Base-by-base conservation (phyloP, 2,888 invertebrate species). In the Drosophila melanosoma region DNA sequence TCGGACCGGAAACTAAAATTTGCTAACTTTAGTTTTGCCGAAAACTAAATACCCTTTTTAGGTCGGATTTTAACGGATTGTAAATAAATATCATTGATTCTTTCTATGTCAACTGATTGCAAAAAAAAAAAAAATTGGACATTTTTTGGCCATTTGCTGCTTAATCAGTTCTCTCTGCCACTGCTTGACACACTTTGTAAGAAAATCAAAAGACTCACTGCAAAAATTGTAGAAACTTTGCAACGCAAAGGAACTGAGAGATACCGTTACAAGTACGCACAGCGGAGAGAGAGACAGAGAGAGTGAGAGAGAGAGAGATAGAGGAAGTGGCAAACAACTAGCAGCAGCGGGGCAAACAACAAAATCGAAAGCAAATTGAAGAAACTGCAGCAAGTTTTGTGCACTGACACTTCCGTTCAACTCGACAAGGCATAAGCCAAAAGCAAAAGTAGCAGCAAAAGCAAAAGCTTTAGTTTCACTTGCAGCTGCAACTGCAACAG, bases 361-460 rank as follows among this genome's bases (percentile, higher is more conserved):
- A n/a, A 87, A 90, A 87, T 87, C 82, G 90, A 87, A 90, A 90
- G 87, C 87, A 88, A 88, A 90, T 83, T 90, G 83, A 86, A 87
- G 86, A 90, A 74, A 88, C 74, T 73, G 79, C 60, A 72, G 48
- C 57, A 87, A 87, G 67, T 81, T 83, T 83, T 70, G 61, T 63
- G 68, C 70, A 63, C 72, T 69, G 69, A 62, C 76, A 79, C 81
- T 82, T 86, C 86, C 89, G 77, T 61, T 57, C 48, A 52, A 52
- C 36, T 56, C 26, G 32, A 2, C 29, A 12, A 26, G 38, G 26
- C 26, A 26, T 2, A 26, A 26, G 26, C 29, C 57, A 20, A 57
- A 32, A n/a, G 56, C 26, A n/a, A 56, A 48, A 62, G n/a, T 33
- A 48, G 49, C 17, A 23, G 51, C 48, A 26, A 40, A 38, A 45